Percentiles rank a stretch among this genome's conserved stretches.
phyloP scores from a whole-genome alignment of 1,140 invertebrate genomes.

The Zaprionus tsacasi region DNA sequence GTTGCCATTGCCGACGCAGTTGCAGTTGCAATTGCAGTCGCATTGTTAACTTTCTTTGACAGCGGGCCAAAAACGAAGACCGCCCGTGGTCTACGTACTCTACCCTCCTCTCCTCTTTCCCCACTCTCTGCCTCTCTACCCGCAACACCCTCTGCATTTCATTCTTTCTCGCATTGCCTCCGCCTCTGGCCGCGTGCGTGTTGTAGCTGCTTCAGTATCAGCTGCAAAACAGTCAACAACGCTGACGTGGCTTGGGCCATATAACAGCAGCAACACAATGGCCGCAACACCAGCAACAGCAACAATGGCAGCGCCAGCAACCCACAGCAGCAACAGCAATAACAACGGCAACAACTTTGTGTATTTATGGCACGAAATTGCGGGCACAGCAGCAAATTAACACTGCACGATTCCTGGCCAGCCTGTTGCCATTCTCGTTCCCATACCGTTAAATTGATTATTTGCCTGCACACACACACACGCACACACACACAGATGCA shows the following conservation, averaged over 20 bases:
- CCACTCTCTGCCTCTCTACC: not conserved
- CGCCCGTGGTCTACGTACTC: conserved; percentile 39
- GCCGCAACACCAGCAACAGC: conserved; percentile 19
- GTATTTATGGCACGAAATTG: conserved; percentile 78
- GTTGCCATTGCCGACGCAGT: conserved; percentile 45
- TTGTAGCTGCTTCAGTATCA: conserved; percentile 40
- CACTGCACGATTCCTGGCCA: conserved; percentile 65
- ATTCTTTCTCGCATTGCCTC: conserved; percentile 12
- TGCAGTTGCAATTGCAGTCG: conserved; percentile 63
- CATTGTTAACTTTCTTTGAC: conserved; percentile 81
- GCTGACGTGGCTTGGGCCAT: conserved; percentile 28
- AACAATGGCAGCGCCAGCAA: conserved; percentile 3
- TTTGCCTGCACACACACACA: conserved; percentile 56
- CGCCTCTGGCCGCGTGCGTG: not conserved
- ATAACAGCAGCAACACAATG: conserved; percentile 34
- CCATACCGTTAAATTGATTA: conserved; percentile 71
- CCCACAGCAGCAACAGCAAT: conserved; percentile 13
- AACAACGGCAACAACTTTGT: conserved; percentile 36
- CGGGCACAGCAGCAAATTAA: conserved; percentile 79
- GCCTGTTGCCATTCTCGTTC: conserved; percentile 68
- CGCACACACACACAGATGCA: conserved; percentile 23
- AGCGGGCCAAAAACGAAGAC: conserved; percentile 70
- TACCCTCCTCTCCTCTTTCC: not conserved
- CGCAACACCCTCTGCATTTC: not conserved
- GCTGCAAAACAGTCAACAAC: conserved; percentile 54